Percentiles rank a stretch among this genome's conserved stretches.
phyloP scores from a whole-genome alignment of 2,888 invertebrate genomes.

The Mayetiola destructor region DNA sequence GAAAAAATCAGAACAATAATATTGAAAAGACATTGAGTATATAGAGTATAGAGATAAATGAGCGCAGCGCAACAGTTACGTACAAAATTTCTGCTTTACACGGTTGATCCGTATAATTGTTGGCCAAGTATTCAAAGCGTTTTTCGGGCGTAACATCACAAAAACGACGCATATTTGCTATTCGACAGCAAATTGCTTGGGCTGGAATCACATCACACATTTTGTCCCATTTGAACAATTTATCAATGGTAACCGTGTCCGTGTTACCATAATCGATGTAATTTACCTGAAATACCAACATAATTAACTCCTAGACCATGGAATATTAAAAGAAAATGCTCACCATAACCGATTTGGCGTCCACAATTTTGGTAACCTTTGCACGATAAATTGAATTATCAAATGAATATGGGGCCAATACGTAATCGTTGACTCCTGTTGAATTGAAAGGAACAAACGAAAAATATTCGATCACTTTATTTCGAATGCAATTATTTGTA shows the following conservation, averaged over 20 bases:
- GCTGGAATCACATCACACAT: neutral
- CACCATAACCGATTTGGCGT: neutral
- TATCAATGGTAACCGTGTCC: neutral
- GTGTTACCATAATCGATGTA: neutral
- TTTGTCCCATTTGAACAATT: neutral
- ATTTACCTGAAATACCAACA: neutral
- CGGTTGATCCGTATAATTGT: neutral
- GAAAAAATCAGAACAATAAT: too few relatives aligned
- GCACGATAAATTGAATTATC: neutral
- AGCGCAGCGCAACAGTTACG: too few relatives aligned
- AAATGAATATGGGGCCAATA: neutral
- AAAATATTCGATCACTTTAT: too few relatives aligned
- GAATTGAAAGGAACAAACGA: too few relatives aligned
- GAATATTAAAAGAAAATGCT: neutral
- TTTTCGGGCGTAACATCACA: neutral
- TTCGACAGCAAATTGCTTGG: neutral
- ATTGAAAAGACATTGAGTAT: too few relatives aligned
- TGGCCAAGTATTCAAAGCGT: neutral
- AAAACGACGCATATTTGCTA: neutral
- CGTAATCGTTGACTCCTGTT: neutral
- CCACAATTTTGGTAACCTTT: neutral
- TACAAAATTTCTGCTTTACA: neutral
- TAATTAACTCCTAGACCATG: neutral
- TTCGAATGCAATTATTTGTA: too few relatives aligned
- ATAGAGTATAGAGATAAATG: too few relatives aligned